Base-by-base conservation (phyloP, 2,888 invertebrate genomes). In the Clitarchus hookeri region DNA sequence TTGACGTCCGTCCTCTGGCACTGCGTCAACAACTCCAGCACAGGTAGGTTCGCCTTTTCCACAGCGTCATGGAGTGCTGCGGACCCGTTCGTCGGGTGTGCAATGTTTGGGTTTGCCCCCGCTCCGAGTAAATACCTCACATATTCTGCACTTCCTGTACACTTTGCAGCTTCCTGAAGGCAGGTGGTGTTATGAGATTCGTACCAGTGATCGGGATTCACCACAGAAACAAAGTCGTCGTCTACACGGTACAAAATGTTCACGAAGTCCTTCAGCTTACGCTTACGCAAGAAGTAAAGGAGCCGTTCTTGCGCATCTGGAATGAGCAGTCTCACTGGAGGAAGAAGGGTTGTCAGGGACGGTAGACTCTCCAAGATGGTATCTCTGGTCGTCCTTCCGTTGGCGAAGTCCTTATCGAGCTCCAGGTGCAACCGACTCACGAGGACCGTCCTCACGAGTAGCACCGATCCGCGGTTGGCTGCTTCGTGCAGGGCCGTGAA, bases 121-220 rank as follows among this genome's bases (percentile, higher is more conserved):
- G 85, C 79, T 53, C 77, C 36, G 13, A 87, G 85, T 80, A 87
- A 65, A 12, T 65, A 44, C 26, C 44, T 26, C 11, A 94, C 93
- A 85, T 94, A 95, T 65, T 94, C 92, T 54, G 92, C 90, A 88
- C 91, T 92, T 77, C 93, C 93, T 26, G 12, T 48, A 87, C 93
- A 92, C 0, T 91, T 92, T 48, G 94, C 92, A 6, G 95, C 94
- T 23, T 94, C 90, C 88, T 95, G 94, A 26, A 94, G 92, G 87
- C 94, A 94, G 0, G 94, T 94, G 90, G 94, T 94, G 88, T 93
- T 92, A 88, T 93, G 94, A 87, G 94, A 92, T 36, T 92, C 92
- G 88, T 94, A 94, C 79, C 93, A 92, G 89, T 93, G 90, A 89
- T 94, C 93, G 4, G 94, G 90, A 87, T 95, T 92, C 16, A 93